Conservation (phyloP, 92 coral and sea anemone species). For the Palythoa caribaeorum region DNA sequence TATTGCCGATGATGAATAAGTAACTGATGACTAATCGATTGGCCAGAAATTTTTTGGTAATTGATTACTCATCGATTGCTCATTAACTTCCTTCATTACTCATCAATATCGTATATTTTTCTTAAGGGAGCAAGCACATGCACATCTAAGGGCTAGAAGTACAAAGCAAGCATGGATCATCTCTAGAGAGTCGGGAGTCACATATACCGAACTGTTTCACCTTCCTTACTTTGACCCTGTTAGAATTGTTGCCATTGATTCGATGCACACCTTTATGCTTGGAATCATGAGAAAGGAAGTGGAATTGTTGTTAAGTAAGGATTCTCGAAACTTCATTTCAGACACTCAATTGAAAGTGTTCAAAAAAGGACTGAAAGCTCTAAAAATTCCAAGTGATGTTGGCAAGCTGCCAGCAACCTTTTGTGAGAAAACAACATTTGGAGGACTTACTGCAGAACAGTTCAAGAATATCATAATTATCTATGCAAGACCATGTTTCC, state of each 20-base stretch:
- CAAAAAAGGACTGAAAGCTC: conserved; percentile 26
- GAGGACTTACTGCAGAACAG: conserved; percentile 52
- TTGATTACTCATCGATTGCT: no score
- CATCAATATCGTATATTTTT: no score
- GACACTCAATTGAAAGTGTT: not conserved
- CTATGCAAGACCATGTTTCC: conserved; percentile 40
- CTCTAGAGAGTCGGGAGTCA: not conserved
- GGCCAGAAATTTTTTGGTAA: no score
- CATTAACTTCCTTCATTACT: no score
- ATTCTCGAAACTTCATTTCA: not conserved
- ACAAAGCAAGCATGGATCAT: no score
- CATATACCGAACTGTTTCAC: not conserved
- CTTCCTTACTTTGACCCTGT: not conserved
- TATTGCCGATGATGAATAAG: no score
- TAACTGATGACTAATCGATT: no score
- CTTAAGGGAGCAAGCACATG: conserved; percentile 26
- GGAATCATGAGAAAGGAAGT: not conserved
- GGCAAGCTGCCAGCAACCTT: conserved; percentile 52
- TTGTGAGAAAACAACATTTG: conserved; percentile 20
- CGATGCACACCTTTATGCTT: conserved; percentile 17
- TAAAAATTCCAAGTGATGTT: conserved; percentile 51
- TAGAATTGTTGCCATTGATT: conserved; percentile 23
- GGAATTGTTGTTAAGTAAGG: conserved; percentile 1
- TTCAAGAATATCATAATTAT: conserved; percentile 9
- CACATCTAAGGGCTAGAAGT: no score